Base-by-base conservation (phyloP, 37 sponge, comb jelly and placozoan species). In the Geodia barretti region DNA sequence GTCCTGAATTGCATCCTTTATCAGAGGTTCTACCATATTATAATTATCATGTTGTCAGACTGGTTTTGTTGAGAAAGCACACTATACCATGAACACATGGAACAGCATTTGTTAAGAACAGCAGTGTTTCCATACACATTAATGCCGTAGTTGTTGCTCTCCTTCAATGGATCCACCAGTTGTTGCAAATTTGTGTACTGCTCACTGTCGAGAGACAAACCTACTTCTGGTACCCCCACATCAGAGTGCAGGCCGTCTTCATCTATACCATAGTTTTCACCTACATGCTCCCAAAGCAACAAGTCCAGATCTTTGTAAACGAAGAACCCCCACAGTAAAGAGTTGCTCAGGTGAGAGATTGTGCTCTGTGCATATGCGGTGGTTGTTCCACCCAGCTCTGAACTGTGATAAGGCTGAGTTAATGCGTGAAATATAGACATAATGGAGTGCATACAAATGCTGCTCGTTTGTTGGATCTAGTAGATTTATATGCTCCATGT, bases 361-460 rank as follows among this genome's bases (percentile, higher is more conserved):
- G 59, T 79, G 62, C 33, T 30, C 66, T 34, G 86, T 86, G 24
- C 68, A 68, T n/a, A 87, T 66, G 29, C 74, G 40, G 66, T 87
- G 80, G 28, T 87, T 41, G 42, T 80, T 87, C 81, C 81, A 75
- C 40, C 67, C 81, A 9, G 47, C 87, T 40, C 30, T 39, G 67
- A 79, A 79, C 34, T 41, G 23, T 62, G 78, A 61, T 20, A 79
- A 39, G 28, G 74, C 42, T 41, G 60, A n/a, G 39, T 73, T 86
- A 26, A 86, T 78, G 32, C 86, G 42, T 78, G 86, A 80, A 39
- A 86, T 40, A 73, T 86, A 86, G 14, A 86, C 74, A 72, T 66
- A 86, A 39, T 86, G 86, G 19, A 86, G 79, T 64, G 79, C 79
- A 72, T 58, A 85, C 31, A 85, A 32, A 78, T 85, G 72, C 25